Evolutionary conservation across 2,888 invertebrate species (phyloP).

Genomic region (Epirrhoe tristata): DNA sequence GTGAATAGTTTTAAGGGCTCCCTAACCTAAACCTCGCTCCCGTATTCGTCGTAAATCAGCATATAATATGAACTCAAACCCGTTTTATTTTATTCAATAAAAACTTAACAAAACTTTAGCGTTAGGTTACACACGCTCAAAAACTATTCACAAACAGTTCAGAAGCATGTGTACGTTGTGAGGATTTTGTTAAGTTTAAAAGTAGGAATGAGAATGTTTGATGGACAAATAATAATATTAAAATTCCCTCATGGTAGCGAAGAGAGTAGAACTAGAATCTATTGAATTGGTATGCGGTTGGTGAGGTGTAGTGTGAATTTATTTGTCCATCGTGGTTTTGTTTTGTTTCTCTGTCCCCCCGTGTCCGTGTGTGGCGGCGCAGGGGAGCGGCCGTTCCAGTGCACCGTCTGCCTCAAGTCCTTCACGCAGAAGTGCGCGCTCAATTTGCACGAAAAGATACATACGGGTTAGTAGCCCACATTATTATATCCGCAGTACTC

Average conservation of each 20-base stretch:
- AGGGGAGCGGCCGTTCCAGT: conserved; percentile 87
- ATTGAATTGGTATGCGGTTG: conserved; percentile 48
- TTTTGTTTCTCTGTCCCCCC: conserved; percentile 85
- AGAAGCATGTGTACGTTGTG: conserved; percentile 84
- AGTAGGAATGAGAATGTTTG: conserved; percentile 78
- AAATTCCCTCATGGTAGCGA: conserved; percentile 80
- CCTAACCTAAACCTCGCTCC: conserved; percentile 57
- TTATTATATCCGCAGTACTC: conserved; percentile 73
- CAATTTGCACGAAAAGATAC: conserved; percentile 87
- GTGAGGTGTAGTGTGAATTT: conserved; percentile 60
- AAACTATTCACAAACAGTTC: conserved; percentile 85
- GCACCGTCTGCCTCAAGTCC: conserved; percentile 87
- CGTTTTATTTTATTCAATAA: conserved; percentile 22
- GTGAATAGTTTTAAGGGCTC: conserved; percentile 85
- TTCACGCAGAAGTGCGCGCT: conserved; percentile 87
- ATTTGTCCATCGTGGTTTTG: conserved; percentile 86
- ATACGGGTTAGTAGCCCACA: conserved; percentile 87
- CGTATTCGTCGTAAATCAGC: conserved; percentile 28
- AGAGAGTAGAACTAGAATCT: conserved; percentile 37
- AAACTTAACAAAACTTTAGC: conserved; percentile 29
- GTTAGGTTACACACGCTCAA: conserved; percentile 81
- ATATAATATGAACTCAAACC: conserved; percentile 14
- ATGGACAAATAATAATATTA: conserved; percentile 80
- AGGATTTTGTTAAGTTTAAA: conserved; percentile 69
- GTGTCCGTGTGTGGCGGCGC: conserved; percentile 74